Base-by-base conservation (phyloP, 2,888 invertebrate species). In the Drosophila aldrichi region DNA sequence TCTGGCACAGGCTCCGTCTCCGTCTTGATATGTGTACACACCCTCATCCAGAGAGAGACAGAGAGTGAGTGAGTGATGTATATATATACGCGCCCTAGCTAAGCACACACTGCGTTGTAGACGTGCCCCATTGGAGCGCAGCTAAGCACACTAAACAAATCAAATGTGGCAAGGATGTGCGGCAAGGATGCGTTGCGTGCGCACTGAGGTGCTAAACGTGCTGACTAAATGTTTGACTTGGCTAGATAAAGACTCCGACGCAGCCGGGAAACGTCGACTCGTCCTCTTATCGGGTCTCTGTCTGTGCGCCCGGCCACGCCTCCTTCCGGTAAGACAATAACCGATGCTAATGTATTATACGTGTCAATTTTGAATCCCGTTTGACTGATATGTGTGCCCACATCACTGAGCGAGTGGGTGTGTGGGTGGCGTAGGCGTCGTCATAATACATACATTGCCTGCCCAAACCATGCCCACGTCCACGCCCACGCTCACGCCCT, bases 361-460 rank as follows among this genome's bases (percentile, higher is more conserved):
- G 83, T 87, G 86, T 85, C 86, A 85, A 80, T 88, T 81, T 79
- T 83, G 88, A 83, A 76, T 79, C 88, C 72, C 61, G 49, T 85
- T 81, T 78, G 85, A 83, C 74, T 82, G 89, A 85, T 87, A 74
- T 87, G 78, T 80, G 71, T 67, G 46, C 67, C 40, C 62, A 65
- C 43, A 59, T 49, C 44, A 40, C 43, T 52, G 20, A 29, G 55
- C 20, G 44, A 9, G 18, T 38, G 36, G 22, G 38, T 57, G 40
- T 34, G 25, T 61, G 25, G n/a, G 38, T 36, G 32, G 34, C 22
- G 44, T 52, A 44, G 44, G 60, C 46, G 38, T 55, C 41, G 25
- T 55, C 58, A 54, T 70, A 52, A 62, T 44, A 55, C 61, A 66
- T 44, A 55, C 61, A 52, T 51, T 57, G 40, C 38, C 51, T 34